Conservation (phyloP, 2,888 invertebrate species). For the Hydrotaea diabolus region DNA sequence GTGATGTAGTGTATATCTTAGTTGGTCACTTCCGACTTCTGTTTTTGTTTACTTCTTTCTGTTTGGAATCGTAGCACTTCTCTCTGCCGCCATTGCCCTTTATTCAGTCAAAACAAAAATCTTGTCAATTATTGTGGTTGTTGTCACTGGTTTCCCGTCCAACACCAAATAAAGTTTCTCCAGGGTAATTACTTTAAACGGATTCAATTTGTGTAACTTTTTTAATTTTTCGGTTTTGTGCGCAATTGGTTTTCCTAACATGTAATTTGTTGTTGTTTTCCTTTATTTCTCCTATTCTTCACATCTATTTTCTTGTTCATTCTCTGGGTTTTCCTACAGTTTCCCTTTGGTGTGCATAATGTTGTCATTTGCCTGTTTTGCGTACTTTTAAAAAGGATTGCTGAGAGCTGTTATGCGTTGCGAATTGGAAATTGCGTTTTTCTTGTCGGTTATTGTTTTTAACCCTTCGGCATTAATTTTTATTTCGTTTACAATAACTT, state of each 20-base stretch:
- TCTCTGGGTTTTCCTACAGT: neutral
- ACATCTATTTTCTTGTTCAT: slow-evolving; percentile 30
- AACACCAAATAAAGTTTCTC: slow-evolving; percentile 4
- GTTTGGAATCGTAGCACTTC: too few relatives aligned
- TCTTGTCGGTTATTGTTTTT: too few relatives aligned
- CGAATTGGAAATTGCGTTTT: too few relatives aligned
- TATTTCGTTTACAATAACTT: too few relatives aligned
- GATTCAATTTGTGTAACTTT: slow-evolving; percentile 61
- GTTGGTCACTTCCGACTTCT: too few relatives aligned
- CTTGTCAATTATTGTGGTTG: slow-evolving; percentile 14
- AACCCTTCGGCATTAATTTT: too few relatives aligned
- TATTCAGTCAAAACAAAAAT: neutral
- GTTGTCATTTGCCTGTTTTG: too few relatives aligned
- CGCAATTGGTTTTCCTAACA: slow-evolving; percentile 64
- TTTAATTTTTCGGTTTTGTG: slow-evolving; percentile 65
- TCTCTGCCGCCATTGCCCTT: too few relatives aligned
- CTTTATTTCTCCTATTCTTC: slow-evolving; percentile 28
- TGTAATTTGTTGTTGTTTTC: slow-evolving; percentile 45
- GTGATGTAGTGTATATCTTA: too few relatives aligned
- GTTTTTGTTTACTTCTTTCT: too few relatives aligned
- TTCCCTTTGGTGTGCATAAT: neutral
- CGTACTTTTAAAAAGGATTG: too few relatives aligned
- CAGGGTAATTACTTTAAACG: slow-evolving; percentile 62
- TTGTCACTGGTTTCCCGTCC: neutral
- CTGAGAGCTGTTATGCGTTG: too few relatives aligned